Evolutionary conservation across 2,888 invertebrate genomes (phyloP), one percentile per base, ranked within the genome.

Genomic region (Opisthograptis luteolata): DNA sequence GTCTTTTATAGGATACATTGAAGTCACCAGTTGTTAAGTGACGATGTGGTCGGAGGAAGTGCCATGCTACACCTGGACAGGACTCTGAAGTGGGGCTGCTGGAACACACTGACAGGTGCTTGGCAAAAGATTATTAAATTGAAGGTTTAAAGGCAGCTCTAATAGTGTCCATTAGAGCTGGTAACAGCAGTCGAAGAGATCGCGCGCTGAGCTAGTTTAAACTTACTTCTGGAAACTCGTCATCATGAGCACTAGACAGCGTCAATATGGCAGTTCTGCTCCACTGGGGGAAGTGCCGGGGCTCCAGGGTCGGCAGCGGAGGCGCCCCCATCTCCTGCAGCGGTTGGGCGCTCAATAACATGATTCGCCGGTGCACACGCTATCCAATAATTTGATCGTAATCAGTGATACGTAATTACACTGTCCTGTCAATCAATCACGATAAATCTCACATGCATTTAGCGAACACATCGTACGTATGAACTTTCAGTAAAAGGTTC

Each of bases 181-280:
- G n/a, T n/a, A n/a, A n/a, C n/a, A n/a, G n/a, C n/a, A n/a, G n/a
- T n/a, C n/a, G n/a, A n/a, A n/a, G n/a, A n/a, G n/a, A n/a, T n/a
- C n/a, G n/a, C n/a, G n/a, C n/a, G n/a, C n/a, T n/a, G n/a, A n/a
- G n/a, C n/a, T n/a, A n/a, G n/a, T n/a, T n/a, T n/a, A n/a, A n/a
- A 52, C 62, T 51, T 14, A 76, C 73, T 66, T 77, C 76, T 49
- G 65, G 48, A 17, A 54, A 30, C 5, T 58, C 47, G 25, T 70
- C 69, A 47, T 77, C 77, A 44, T 79, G 80, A 10, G 61, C 51
- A 19, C 58, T 69, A 14, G 79, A 70, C 13, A 83, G 58, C 14
- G 82, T 80, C 44, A 87, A 58, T 55, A 84, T 73, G 6, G 81
- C 81, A 14, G 85, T 84, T 59, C 78, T 73, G 51, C 82, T 85